Base-by-base conservation (phyloP, 2,888 invertebrate genomes). In the Nebria salina region DNA sequence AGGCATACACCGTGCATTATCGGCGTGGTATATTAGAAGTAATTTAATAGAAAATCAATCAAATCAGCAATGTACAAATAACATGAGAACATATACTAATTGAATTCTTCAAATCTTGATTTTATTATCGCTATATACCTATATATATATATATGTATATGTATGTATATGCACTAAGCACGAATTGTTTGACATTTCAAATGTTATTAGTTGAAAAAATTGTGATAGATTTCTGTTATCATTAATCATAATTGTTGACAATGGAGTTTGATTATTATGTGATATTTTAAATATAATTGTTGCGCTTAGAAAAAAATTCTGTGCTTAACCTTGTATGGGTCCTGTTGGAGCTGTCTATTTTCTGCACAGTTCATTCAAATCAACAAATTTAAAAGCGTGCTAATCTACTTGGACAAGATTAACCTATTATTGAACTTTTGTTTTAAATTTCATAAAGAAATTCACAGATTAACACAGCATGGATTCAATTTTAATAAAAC, bases 21-120 rank as follows among this genome's bases (percentile, higher is more conserved):
- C 54, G 54, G 54, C 13, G 54, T 54, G 54, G 54, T 54, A 54
- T 54, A 54, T 54, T 54, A 54, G 54, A 54, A 54, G 11, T 54
- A 54, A 54, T 54, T 54, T 54, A 54, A 54, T 54, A 54, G 54
- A 54, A 54, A 54, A 54, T 54, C 54, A 54, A 54, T 54, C 54
- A 54, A 54, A 54, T 54, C 54, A 54, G 13, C 54, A 54, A 54
- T 54, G 54, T 54, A 54, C 54, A 54, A 54, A 54, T 54, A 8
- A 54, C 54, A 54, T 54, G 54, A 54, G 54, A 54, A 54, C 54
- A 8, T 34, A 34, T 8, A 54, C 54, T 54, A 54, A 54, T 54
- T 54, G 54, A 54, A 54, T 54, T 54, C 2, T 13, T 54, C 54
- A 54, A 54, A 11, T 54, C 54, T 54, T 54, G 54, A 54, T 54